Evolutionary conservation across 2,113 vertebrate species (phyloP).

Genomic region (Ailuropoda melanoleuca): DNA sequence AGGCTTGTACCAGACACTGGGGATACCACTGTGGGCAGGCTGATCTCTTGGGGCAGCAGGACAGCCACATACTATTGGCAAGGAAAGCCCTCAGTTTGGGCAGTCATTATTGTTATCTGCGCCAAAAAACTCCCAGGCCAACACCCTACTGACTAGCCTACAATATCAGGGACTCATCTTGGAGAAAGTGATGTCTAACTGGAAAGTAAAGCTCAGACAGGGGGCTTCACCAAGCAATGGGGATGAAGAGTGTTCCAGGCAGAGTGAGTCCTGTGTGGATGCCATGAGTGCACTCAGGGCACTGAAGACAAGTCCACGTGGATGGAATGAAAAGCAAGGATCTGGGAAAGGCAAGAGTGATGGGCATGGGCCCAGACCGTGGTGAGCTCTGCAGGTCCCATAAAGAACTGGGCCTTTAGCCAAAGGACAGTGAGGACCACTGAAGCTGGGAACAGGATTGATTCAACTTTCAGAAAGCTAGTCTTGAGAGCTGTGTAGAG

Average conservation of each 20-base stretch:
- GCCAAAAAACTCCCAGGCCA: not conserved
- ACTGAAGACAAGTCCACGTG: not conserved
- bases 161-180: not conserved
- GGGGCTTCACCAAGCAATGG: not conserved
- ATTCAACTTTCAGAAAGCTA: not conserved
- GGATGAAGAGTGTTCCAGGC: not conserved
- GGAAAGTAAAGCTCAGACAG: not conserved
- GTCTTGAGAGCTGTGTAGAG: not conserved
- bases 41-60: not conserved
- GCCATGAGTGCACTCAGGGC: not conserved
- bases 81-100: not conserved
- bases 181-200: not conserved
- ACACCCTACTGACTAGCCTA: not conserved
- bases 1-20: not conserved
- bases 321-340: not conserved
- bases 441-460: not conserved
- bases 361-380: not conserved
- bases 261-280: not conserved
- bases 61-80: not conserved
- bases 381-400: not conserved
- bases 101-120: not conserved
- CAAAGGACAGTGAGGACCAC: not conserved
- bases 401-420: not conserved
- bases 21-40: not conserved
- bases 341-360: rapidly evolving